Evolutionary conservation across 2,888 invertebrate genomes (phyloP).

Genomic region (Emmelina monodactyla): DNA sequence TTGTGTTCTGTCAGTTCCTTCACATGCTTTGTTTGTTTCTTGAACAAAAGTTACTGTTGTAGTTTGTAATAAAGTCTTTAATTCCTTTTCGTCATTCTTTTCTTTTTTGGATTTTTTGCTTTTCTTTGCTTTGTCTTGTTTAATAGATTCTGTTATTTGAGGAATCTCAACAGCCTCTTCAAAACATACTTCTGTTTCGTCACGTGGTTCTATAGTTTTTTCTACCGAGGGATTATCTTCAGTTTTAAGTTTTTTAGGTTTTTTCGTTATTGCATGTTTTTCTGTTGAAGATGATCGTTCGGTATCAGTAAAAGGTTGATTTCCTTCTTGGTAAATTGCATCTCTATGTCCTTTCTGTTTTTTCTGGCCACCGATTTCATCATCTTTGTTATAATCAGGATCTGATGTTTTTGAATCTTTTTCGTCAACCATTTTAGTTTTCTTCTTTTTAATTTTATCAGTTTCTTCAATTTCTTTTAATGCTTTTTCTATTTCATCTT

Average conservation of each 20-base stretch:
- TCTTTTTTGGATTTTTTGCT: conserved; percentile 30
- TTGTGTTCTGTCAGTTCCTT: neutral
- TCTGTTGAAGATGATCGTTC: conserved; percentile 14
- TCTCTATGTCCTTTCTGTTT: neutral
- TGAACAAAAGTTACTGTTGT: too few relatives aligned
- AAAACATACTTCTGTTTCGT: too few relatives aligned
- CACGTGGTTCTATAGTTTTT: too few relatives aligned
- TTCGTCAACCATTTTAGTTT: too few relatives aligned
- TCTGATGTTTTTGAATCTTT: too few relatives aligned
- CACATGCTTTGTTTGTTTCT: neutral
- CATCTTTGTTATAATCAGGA: too few relatives aligned
- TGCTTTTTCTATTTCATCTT: conserved; percentile 52
- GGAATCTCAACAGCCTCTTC: neutral
- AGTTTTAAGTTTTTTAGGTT: neutral
- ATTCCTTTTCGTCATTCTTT: conserved; percentile 26
- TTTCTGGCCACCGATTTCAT: too few relatives aligned
- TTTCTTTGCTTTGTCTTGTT: conserved; percentile 15
- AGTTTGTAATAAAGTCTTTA: too few relatives aligned
- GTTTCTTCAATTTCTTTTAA: conserved; percentile 52
- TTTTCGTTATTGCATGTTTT: conserved; percentile 8
- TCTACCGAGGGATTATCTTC: too few relatives aligned
- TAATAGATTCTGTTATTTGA: neutral
- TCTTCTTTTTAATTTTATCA: conserved; percentile 43
- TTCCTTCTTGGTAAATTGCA: neutral
- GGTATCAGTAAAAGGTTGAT: neutral